phyloP scores from a whole-genome alignment of 2,888 invertebrate genomes.

The Microdon myrmicae region DNA sequence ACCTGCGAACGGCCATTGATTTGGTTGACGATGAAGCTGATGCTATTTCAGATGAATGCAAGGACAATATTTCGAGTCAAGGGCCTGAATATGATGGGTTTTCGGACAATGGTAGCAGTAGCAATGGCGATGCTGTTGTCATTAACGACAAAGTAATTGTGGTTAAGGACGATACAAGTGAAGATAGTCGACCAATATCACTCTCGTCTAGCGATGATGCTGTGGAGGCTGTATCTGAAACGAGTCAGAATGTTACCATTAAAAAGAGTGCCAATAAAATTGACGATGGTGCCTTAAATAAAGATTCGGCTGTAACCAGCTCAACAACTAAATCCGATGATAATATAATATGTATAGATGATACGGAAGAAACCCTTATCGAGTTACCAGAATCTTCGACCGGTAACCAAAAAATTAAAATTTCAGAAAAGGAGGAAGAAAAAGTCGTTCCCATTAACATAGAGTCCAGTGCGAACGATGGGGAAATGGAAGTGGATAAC shows the following conservation, averaged over 20 bases:
- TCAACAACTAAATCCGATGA: conserved; percentile 21
- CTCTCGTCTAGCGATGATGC: conserved; percentile 14
- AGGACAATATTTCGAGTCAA: conserved; percentile 8
- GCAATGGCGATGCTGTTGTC: conserved; percentile 23
- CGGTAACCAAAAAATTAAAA: no score
- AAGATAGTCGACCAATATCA: neutral
- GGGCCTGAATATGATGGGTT: conserved; percentile 19
- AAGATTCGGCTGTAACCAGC: conserved; percentile 22
- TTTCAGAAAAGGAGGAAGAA: neutral
- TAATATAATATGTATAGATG: no score
- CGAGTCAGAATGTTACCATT: no score
- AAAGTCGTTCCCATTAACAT: conserved; percentile 5
- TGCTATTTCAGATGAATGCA: conserved; percentile 7
- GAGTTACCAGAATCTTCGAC: conserved; percentile 2
- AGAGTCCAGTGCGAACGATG: no score
- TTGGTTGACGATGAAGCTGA: conserved; percentile 1
- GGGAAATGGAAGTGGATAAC: conserved; percentile 13
- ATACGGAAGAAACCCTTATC: neutral
- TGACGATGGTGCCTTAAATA: neutral
- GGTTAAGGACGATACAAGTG: conserved; percentile 4
- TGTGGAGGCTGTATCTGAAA: neutral
- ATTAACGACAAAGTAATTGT: conserved; percentile 25
- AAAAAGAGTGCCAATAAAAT: neutral
- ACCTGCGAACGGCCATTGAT: neutral
- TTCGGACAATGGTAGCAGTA: no score